Evolutionary conservation across 64 coral and sea anemone genomes (phyloP).

Genomic region (Astreopora myriophthalma): DNA sequence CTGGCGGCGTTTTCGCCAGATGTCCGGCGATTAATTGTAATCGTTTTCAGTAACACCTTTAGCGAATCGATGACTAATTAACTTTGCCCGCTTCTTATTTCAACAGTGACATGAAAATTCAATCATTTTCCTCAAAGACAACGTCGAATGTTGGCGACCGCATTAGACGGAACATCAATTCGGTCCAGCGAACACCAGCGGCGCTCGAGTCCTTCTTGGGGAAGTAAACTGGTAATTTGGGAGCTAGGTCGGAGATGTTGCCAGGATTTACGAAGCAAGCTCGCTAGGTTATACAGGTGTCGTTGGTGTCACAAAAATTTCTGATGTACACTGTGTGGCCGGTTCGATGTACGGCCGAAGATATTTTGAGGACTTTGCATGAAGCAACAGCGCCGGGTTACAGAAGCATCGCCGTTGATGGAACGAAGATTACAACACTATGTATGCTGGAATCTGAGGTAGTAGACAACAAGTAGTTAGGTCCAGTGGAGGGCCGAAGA

Average conservation of each 20-base stretch:
- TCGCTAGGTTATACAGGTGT: too few species aligned
- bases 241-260: neutral
- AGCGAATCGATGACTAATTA: too few species aligned
- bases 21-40: too few species aligned
- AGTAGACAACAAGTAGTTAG: too few species aligned
- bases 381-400: neutral
- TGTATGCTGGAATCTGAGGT: neutral
- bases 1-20: too few species aligned
- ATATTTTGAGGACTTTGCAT: neutral
- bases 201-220: slow-evolving; percentile 82
- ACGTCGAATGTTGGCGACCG: slow-evolving; percentile 83
- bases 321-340: too few species aligned
- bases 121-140: slow-evolving; percentile 79
- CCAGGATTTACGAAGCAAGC: neutral
- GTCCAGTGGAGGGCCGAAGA: neutral
- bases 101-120: slow-evolving; percentile 73
- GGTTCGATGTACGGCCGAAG: neutral
- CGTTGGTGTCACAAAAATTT: neutral
- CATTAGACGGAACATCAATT: slow-evolving; percentile 90
- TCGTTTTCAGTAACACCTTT: too few species aligned
- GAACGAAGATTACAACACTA: neutral
- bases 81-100: neutral
- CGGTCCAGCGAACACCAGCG: slow-evolving; percentile 81
- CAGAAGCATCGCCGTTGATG: too few species aligned
- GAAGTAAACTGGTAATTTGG: neutral